Conservation (phyloP, 2,888 invertebrate species). For the Aelia acuminata region DNA sequence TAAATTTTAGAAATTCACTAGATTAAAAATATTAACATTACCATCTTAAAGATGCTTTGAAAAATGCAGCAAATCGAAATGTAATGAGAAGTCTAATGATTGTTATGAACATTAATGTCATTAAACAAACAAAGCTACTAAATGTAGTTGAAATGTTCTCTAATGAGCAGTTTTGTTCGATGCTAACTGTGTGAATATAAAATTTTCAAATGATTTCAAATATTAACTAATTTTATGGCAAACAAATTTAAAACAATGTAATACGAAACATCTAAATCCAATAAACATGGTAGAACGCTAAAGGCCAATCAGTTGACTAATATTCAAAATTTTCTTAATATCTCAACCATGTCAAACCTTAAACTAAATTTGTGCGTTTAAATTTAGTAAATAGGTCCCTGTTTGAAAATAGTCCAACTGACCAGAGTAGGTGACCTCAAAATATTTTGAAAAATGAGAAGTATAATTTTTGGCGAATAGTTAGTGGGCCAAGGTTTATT, state of each 20-base stretch:
- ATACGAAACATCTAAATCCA: too few species aligned
- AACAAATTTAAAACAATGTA: too few species aligned
- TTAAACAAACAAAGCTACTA: neutral
- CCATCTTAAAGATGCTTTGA: neutral
- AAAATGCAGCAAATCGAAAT: neutral
- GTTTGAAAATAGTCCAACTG: neutral
- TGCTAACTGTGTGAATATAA: neutral
- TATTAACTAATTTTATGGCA: too few species aligned
- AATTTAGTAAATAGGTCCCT: slow-evolving; percentile 2
- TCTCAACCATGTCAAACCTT: neutral
- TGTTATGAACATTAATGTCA: neutral
- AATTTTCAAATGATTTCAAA: neutral
- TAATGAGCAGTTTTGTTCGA: neutral
- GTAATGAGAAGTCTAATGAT: too few species aligned
- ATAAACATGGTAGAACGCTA: too few species aligned
- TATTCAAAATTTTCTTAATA: neutral
- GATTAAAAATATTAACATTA: too few species aligned
- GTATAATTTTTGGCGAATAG: neutral
- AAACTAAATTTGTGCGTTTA: neutral
- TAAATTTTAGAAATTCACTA: too few species aligned
- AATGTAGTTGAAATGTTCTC: neutral
- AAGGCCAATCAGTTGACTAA: too few species aligned
- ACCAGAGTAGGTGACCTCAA: neutral
- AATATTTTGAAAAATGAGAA: slow-evolving; percentile 5
- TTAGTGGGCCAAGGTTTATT: neutral